phyloP scores from a whole-genome alignment of 2,797 vertebrate genomes.

The Meda fulgida region DNA sequence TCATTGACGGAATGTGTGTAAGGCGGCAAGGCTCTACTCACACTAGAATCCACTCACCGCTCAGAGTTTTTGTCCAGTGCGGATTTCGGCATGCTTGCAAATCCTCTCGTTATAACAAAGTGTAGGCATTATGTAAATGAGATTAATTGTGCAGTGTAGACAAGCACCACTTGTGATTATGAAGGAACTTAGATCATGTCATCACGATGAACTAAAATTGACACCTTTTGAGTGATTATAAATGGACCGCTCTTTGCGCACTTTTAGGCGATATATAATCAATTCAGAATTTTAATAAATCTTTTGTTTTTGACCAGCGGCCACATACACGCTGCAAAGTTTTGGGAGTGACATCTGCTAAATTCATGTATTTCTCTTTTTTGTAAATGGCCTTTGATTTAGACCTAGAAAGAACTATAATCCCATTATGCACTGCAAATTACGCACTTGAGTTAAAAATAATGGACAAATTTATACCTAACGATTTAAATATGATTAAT shows the following conservation, averaged over 20 bases:
- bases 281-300: too few species aligned
- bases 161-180: not conserved
- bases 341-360: too few species aligned
- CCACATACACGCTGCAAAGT: too few species aligned
- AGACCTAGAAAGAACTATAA: too few species aligned
- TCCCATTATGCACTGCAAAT: too few species aligned
- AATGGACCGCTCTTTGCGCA: not conserved
- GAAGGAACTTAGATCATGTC: not conserved
- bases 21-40: not conserved
- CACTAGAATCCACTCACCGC: not conserved
- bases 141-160: not conserved
- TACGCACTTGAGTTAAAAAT: too few species aligned
- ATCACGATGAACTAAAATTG: not conserved
- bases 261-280: not conserved
- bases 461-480: too few species aligned
- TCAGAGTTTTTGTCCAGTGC: not conserved
- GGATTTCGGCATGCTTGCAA: not conserved
- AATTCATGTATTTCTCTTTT: too few species aligned
- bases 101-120: not conserved
- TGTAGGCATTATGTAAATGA: not conserved
- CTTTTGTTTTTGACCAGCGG: too few species aligned
- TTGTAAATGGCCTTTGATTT: too few species aligned
- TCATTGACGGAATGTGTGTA: not conserved
- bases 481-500: too few species aligned
- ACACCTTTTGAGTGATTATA: not conserved